These are phyloP conservation scores for Nymphalis polychloros DNA, from an alignment of 2,888 invertebrate species.

Conservation along the genomic window DNA sequence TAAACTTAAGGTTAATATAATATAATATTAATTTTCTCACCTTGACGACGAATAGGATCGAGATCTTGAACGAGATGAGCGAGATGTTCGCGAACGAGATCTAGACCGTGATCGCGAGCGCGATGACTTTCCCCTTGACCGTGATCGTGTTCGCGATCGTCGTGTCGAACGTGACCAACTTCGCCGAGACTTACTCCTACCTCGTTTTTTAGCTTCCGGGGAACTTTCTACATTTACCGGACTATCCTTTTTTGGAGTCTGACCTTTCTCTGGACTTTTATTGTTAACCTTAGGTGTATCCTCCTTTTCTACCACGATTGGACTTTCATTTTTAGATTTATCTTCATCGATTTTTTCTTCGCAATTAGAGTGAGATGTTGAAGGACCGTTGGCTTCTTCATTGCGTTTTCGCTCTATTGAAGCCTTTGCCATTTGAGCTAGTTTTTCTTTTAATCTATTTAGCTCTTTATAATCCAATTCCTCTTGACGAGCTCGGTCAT, in stretches of 20 bases:
- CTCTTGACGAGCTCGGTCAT: constrained; percentile 78
- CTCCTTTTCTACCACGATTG: constrained; percentile 29
- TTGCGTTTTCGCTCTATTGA: constrained; percentile 54
- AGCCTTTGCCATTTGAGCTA: constrained; percentile 87
- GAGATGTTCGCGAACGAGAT: constrained; percentile 62
- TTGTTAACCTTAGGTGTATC: constrained; percentile 25
- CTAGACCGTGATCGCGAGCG: constrained; percentile 43
- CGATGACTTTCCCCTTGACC: constrained; percentile 51
- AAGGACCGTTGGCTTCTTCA: constrained; percentile 55
- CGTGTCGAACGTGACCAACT: constrained; percentile 50
- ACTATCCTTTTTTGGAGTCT: constrained; percentile 48
- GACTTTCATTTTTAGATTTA: constrained; percentile 38
- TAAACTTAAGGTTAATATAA: too few species aligned
- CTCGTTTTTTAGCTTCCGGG: constrained; percentile 51
- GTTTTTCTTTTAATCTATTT: constrained; percentile 84
- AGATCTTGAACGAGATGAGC: constrained; percentile 71
- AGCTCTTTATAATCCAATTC: constrained; percentile 84
- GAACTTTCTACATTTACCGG: constrained; percentile 53
- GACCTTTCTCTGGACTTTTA: constrained; percentile 38
- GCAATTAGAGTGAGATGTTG: constrained; percentile 50
- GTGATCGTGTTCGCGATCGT: constrained; percentile 59
- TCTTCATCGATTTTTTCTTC: constrained; percentile 36
- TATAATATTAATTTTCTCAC: constrained; percentile 44
- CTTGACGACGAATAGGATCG: constrained; percentile 79
- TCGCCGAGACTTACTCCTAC: constrained; percentile 50